phyloP scores from a whole-genome alignment of 1,140 invertebrate genomes.

The Pogonus chalceus region DNA sequence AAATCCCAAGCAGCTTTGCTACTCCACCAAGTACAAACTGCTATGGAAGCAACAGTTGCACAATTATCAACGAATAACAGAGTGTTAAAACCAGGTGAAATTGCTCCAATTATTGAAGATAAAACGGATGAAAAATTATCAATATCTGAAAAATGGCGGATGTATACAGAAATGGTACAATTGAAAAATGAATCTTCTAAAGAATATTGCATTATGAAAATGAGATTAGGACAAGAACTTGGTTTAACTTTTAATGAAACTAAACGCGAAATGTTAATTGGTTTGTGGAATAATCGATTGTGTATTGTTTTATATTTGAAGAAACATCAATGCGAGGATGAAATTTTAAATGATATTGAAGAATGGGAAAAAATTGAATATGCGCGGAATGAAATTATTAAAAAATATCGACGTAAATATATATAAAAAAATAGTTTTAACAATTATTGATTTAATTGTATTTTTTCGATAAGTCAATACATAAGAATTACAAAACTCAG shows the following conservation, averaged over 20 bases:
- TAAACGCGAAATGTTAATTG: slow-evolving; percentile 1
- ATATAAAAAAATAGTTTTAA: background rate
- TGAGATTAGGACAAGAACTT: background rate
- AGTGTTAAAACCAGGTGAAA: background rate
- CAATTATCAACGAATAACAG: background rate
- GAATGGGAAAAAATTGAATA: background rate
- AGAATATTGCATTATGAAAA: background rate
- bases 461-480: background rate
- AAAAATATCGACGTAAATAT: background rate
- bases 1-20: background rate
- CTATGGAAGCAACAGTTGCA: slow-evolving; percentile 1
- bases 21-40: background rate
- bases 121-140: background rate
- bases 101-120: background rate
- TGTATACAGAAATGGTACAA: background rate
- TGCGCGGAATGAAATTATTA: background rate
- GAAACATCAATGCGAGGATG: background rate
- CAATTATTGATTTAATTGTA: background rate
- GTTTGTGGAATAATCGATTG: background rate
- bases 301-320: background rate
- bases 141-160: background rate
- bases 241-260: slow-evolving; percentile 1
- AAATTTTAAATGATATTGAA: background rate
- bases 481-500: too few relatives aligned
- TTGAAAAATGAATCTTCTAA: background rate